Conservation (phyloP, 2,888 invertebrate genomes). For the Melanchra persicariae region DNA sequence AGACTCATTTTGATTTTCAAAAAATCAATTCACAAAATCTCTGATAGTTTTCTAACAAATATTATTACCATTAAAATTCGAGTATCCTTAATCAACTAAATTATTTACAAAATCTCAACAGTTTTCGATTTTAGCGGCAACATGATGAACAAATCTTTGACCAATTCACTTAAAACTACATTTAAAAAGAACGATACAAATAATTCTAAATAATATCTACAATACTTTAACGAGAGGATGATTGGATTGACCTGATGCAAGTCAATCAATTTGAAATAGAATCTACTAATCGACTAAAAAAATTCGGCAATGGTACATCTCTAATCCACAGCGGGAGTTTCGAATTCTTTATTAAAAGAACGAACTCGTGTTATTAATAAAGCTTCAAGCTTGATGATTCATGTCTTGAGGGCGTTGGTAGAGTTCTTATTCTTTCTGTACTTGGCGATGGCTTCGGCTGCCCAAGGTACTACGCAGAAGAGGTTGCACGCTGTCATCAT, state of each 20-base stretch:
- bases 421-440: constrained; percentile 67
- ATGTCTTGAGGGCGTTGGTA: constrained; percentile 46
- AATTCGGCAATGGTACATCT: constrained; percentile 3
- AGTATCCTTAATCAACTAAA: background rate
- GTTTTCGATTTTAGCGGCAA: constrained; percentile 2
- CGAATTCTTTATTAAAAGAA: constrained; percentile 54
- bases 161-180: background rate
- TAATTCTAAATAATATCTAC: constrained; percentile 7
- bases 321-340: constrained; percentile 40
- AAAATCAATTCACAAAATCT: background rate
- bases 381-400: constrained; percentile 12
- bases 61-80: background rate
- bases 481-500: constrained; percentile 90
- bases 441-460: constrained; percentile 86
- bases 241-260: constrained; percentile 9
- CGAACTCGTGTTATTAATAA: constrained; percentile 20
- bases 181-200: background rate
- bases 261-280: constrained; percentile 24
- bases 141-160: constrained; percentile 19
- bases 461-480: constrained; percentile 92
- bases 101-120: constrained; percentile 31
- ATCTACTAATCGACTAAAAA: constrained; percentile 17
- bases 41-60: background rate
- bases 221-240: constrained; percentile 22
- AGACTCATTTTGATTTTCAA: constrained; percentile 14